Percentiles rank a stretch among this genome's conserved stretches.
These are phyloP conservation scores for Benthosema pterotum DNA, from an alignment of 2,797 vertebrate species.

Conservation along the genomic window DNA sequence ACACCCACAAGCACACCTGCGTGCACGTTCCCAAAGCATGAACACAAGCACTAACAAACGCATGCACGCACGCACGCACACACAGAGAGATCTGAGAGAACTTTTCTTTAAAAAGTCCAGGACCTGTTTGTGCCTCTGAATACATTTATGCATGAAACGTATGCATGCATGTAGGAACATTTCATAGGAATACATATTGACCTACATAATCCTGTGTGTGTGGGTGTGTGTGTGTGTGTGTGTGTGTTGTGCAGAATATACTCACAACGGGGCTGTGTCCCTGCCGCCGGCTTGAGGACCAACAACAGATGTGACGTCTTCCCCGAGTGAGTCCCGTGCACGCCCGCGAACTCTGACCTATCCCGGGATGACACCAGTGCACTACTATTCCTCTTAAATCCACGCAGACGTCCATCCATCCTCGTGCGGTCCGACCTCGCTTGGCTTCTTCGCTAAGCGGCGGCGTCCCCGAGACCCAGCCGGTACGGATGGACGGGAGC, in stretches of 20 bases:
- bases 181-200: neutral
- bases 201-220: conserved; percentile 18
- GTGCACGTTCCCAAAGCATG: too few relatives aligned
- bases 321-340: conserved; percentile 87
- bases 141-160: neutral
- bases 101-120: conserved; percentile 1
- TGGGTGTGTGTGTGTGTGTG: neutral
- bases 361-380: conserved; percentile 56
- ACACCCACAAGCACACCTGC: neutral
- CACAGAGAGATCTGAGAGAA: conserved; percentile 4
- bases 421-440: conserved; percentile 62
- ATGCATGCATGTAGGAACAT: too few relatives aligned
- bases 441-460: conserved; percentile 54
- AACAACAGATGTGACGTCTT: conserved; percentile 72
- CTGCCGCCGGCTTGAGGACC: conserved; percentile 62
- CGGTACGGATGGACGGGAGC: conserved; percentile 77
- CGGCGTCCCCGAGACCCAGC: conserved; percentile 81
- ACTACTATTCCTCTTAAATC: conserved; percentile 70
- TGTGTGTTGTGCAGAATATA: conserved; percentile 43
- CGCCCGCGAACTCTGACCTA: conserved; percentile 70
- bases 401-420: conserved; percentile 71
- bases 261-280: conserved; percentile 77
- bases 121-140: neutral
- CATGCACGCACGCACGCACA: conserved; percentile 21
- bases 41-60: too few relatives aligned